Evolutionary conservation across 1,140 invertebrate species (phyloP), one percentile per base, ranked within the genome.

Genomic region (Leptopilina clavipes): DNA sequence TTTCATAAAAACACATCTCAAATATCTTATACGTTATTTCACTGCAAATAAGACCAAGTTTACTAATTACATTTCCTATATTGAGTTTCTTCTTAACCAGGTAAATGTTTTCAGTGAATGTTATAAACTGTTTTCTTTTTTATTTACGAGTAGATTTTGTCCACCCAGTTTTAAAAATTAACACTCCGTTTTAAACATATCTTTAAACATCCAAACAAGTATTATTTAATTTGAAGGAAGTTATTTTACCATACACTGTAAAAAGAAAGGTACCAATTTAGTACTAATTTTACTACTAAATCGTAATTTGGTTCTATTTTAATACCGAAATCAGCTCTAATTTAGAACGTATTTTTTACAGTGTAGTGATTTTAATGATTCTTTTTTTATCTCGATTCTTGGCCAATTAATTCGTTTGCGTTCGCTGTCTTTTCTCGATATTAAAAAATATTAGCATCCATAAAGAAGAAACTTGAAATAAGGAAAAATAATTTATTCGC

Each of bases 11-110:
- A 52, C 48, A 52, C n/a, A 52, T 5, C 7, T 52, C 12, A 52
- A 52, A 52, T 52, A 52, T 17, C 14, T 52, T 52, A n/a, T n/a
- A 52, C 48, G 14, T 52, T 52, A 52, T 52, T 12, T 52, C 48
- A n/a, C n/a, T 52, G 14, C n/a, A 52, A n/a, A n/a, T 52, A 12
- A 52, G 17, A 52, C 48, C n/a, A n/a, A 17, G 14, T 52, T 52
- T 52, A 52, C 48, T 52, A 52, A 52, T 52, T 17, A 52, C 17
- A 52, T 52, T 17, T 7, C 3, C 17, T n/a, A 17, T n/a, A 52
- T n/a, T 52, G 5, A 52, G n/a, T 52, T 8, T 52, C n/a, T 52
- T n/a, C 14, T 1, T n/a, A 52, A 52, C 7, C 17, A n/a, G 14
- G 48, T 17, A 17, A 52, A 17, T 6, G 6, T 17, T 52, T n/a